Base-by-base conservation (phyloP, 2,113 vertebrate genomes). In the Madoqua kirkii region DNA sequence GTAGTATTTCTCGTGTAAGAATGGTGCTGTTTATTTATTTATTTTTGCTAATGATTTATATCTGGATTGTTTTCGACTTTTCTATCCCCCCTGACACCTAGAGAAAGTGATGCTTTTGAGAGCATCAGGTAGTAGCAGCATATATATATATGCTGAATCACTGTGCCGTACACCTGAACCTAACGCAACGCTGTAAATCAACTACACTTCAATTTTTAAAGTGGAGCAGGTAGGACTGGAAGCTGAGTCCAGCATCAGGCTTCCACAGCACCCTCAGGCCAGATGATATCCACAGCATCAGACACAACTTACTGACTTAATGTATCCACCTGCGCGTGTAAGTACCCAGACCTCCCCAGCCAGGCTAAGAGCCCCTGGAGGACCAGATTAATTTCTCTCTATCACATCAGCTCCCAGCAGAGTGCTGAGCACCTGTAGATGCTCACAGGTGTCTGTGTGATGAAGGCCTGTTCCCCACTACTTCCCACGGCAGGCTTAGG, bases 391-490 rank as follows among this genome's bases (percentile, higher is more conserved):
- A 1, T 1, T 3, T 78, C n/a, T 43, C 55, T 33, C 3, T 50
- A 48, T 62, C 2, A 6, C 27, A 8, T n/a, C 71, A 4, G 84
- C 27, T 71, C 71, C 33, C 50, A 29, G 9, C 55, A 43, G 25
- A 12, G 55, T 40, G 45, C 45, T 3, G 1, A 57, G 27, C 17
- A 16, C 67, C 2, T 40, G 43, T 4, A 1, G 25, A 31, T 0
- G 1, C 17, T 21, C 83, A 67, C 7, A 12, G 88, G 27, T 45
- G 8, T 82, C n/a, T 17, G 8, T 33, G 36, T 36, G 45, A 45
- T 29, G 36, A 71, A 55, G 29, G 29, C 9, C 31, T 29, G 52
- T 43, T 33, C 52, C 36, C 64, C 31, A 19, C 83, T 31, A 17
- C 64, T 86, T 21, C 54, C 36, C 54, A 15, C 0, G 3, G 33